Evolutionary conservation across 2,888 invertebrate genomes (phyloP).

Genomic region (Microchrysa polita): DNA sequence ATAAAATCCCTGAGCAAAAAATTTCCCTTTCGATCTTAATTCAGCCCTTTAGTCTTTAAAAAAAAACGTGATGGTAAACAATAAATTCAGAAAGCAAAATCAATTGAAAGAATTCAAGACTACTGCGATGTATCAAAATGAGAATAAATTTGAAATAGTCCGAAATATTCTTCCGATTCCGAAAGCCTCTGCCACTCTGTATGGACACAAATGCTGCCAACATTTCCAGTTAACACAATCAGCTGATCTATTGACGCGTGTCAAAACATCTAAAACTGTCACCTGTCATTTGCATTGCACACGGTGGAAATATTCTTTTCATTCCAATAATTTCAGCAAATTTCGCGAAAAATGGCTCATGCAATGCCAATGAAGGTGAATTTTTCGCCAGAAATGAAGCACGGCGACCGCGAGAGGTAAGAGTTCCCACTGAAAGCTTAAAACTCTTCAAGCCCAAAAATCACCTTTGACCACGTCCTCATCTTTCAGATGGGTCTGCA

Average conservation of each 20-base stretch:
- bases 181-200: too few relatives aligned
- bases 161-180: too few relatives aligned
- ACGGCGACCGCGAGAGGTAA: constrained; percentile 81
- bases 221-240: neutral
- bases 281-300: constrained; percentile 22
- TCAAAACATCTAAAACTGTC: constrained; percentile 23
- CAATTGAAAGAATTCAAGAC: too few relatives aligned
- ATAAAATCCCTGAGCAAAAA: too few relatives aligned
- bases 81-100: too few relatives aligned
- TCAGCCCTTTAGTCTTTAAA: too few relatives aligned
- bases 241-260: constrained; percentile 22
- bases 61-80: too few relatives aligned
- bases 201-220: too few relatives aligned
- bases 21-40: too few relatives aligned
- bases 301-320: constrained; percentile 24
- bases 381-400: constrained; percentile 80
- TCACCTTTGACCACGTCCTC: constrained; percentile 18
- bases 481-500: constrained; percentile 84
- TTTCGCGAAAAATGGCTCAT: constrained; percentile 63
- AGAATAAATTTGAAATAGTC: too few relatives aligned
- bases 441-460: neutral
- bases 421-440: neutral
- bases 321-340: constrained; percentile 35
- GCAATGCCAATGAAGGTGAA: constrained; percentile 67
- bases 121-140: too few relatives aligned